Evolutionary conservation across 2,888 invertebrate genomes (phyloP).

Genomic region (Amiota mariae): DNA sequence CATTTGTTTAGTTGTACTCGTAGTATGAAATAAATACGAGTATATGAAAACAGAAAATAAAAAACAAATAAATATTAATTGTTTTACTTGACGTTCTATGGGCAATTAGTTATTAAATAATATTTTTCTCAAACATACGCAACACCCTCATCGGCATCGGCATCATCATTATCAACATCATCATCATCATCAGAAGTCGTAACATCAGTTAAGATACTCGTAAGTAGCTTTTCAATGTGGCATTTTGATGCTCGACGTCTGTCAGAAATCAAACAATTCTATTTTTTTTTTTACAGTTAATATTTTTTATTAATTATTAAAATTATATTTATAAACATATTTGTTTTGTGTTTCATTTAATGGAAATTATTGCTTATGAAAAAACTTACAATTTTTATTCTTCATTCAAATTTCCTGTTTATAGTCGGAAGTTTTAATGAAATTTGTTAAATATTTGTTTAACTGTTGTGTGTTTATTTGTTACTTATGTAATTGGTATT

Average conservation of each 20-base stretch:
- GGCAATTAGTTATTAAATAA: constrained; percentile 65
- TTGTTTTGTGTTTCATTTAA: not conserved
- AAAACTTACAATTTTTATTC: not conserved
- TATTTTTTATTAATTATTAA: constrained; percentile 8
- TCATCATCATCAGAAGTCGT: too few species aligned
- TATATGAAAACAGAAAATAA: not conserved
- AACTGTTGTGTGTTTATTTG: too few species aligned
- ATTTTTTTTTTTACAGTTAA: not conserved
- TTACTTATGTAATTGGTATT: too few species aligned
- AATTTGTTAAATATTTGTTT: too few species aligned
- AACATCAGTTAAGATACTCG: too few species aligned
- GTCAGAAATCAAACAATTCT: constrained; percentile 41
- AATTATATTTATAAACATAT: not conserved
- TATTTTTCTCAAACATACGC: constrained; percentile 32
- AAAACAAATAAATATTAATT: constrained; percentile 50
- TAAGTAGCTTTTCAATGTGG: constrained; percentile 45
- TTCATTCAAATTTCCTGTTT: constrained; percentile 17
- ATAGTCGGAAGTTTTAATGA: too few species aligned
- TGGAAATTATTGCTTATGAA: not conserved
- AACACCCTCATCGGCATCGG: constrained; percentile 44
- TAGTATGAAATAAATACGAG: constrained; percentile 45
- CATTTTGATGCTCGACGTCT: constrained; percentile 48
- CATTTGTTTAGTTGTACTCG: constrained; percentile 52
- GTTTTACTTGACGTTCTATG: constrained; percentile 39
- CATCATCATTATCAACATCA: not conserved